These are phyloP conservation scores for Indicator indicator DNA, from an alignment of 2,113 vertebrate species.

Conservation along the genomic window DNA sequence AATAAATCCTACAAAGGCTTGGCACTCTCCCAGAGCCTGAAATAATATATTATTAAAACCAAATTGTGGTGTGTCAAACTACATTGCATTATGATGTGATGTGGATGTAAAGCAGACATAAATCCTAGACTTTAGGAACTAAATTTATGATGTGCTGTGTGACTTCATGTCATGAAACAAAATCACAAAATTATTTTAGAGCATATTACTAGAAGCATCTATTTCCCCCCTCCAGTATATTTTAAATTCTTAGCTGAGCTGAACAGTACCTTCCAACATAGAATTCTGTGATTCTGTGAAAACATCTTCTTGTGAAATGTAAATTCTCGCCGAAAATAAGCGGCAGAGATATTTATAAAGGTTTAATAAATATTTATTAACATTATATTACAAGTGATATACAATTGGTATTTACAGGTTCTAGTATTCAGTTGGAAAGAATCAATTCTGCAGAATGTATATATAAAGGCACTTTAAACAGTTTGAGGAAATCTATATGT, in stretches of 20 bases:
- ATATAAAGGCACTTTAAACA: too few relatives aligned
- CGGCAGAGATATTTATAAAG: too few relatives aligned
- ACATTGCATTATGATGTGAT: not conserved
- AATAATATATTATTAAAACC: conserved; percentile 39
- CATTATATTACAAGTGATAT: too few relatives aligned
- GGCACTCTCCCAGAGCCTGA: not conserved
- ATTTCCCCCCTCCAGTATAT: not conserved
- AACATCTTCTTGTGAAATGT: not conserved
- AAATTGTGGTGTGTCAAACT: conserved; percentile 7
- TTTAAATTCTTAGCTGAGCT: not conserved
- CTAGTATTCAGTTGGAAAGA: too few relatives aligned
- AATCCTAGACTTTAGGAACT: conserved; percentile 15
- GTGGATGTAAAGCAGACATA: conserved; percentile 28
- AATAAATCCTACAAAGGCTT: not conserved
- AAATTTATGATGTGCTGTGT: not conserved
- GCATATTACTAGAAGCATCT: not conserved
- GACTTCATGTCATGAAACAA: conserved; percentile 3
- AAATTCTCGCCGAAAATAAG: too few relatives aligned
- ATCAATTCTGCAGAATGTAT: too few relatives aligned
- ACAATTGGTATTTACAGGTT: too few relatives aligned
- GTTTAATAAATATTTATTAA: too few relatives aligned
- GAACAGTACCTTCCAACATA: not conserved
- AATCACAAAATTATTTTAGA: conserved; percentile 17
- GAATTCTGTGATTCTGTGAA: not conserved
- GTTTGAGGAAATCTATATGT: too few relatives aligned